Conservation (phyloP, 2,888 invertebrate species). For the Hermaeophaga mercurialis region DNA sequence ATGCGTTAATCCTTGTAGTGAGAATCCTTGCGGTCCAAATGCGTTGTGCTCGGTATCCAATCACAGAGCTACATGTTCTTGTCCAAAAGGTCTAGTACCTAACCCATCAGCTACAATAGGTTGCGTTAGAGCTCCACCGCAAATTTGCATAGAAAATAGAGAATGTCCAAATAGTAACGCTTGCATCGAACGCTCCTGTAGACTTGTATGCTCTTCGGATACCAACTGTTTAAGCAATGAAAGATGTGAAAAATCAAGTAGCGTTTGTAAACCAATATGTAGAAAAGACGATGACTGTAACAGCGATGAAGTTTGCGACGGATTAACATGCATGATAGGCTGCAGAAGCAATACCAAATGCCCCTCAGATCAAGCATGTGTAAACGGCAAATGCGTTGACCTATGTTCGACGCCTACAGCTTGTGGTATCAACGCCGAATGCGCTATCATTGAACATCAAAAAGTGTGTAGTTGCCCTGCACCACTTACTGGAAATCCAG, state of each 20-base stretch:
- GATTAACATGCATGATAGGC: slow-evolving; percentile 77
- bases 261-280: slow-evolving; percentile 84
- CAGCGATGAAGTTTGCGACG: slow-evolving; percentile 85
- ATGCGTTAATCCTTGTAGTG: slow-evolving; percentile 77
- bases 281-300: slow-evolving; percentile 85
- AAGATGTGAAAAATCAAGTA: slow-evolving; percentile 68
- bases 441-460: slow-evolving; percentile 71
- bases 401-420: slow-evolving; percentile 77
- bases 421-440: slow-evolving; percentile 84
- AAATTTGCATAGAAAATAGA: slow-evolving; percentile 75
- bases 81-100: slow-evolving; percentile 78
- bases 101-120: slow-evolving; percentile 88
- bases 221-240: slow-evolving; percentile 82
- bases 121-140: slow-evolving; percentile 80
- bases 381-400: slow-evolving; percentile 78
- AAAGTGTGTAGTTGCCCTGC: slow-evolving; percentile 76
- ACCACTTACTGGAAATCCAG: slow-evolving; percentile 75
- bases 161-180: slow-evolving; percentile 70
- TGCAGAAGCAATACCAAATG: slow-evolving; percentile 84
- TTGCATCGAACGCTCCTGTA: slow-evolving; percentile 76
- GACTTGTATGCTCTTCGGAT: slow-evolving; percentile 78
- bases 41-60: slow-evolving; percentile 80
- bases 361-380: slow-evolving; percentile 71
- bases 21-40: slow-evolving; percentile 84
- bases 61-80: slow-evolving; percentile 81